Conservation (phyloP, 2,113 vertebrate genomes). For the Corythornis madagascariensis region DNA sequence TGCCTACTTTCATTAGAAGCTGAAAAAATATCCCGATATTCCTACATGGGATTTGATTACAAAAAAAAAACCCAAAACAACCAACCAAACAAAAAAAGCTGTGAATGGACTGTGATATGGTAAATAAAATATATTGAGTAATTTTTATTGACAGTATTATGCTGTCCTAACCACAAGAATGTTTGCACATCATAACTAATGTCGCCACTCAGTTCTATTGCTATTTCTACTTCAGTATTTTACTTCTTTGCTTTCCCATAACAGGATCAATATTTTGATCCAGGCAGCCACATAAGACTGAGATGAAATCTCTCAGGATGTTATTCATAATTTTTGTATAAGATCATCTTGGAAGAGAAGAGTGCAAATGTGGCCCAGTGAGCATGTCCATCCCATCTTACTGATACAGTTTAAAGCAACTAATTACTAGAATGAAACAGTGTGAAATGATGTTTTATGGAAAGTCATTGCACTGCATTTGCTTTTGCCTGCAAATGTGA, state of each 20-base stretch:
- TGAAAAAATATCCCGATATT: fast-evolving
- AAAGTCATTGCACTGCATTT: neutral
- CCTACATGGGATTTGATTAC: neutral
- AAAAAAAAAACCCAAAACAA: neutral
- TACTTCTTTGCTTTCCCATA: neutral
- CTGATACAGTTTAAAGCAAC: neutral
- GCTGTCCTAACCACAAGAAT: neutral
- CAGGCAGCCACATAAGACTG: neutral
- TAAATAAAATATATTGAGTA: neutral
- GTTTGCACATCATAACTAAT: neutral
- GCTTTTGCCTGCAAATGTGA: neutral
- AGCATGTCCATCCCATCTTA: neutral
- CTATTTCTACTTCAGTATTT: neutral
- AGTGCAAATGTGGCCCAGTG: neutral
- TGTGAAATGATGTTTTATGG: neutral
- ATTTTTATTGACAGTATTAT: neutral
- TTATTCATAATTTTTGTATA: neutral
- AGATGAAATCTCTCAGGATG: neutral
- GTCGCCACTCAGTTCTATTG: neutral
- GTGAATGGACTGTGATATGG: neutral
- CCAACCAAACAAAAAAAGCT: neutral
- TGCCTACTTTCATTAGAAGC: neutral
- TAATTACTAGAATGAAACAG: neutral
- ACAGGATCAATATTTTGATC: neutral
- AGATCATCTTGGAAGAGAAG: neutral